Base-by-base conservation (phyloP, 2,888 invertebrate species). In the Diarsia dahlii region DNA sequence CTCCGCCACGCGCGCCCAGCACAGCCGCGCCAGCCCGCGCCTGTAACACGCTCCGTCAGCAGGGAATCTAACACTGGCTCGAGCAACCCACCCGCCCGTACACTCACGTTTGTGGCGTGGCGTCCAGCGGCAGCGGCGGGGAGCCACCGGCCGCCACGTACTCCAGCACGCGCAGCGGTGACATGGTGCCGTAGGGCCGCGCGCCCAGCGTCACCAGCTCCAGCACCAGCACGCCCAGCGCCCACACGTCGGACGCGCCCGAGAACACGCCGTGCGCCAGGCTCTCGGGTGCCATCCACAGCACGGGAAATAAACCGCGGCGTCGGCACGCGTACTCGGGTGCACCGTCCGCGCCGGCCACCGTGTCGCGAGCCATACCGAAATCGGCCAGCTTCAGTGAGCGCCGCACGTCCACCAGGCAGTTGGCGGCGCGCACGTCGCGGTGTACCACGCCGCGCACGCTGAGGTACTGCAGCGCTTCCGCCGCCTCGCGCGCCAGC, bases 281-380 rank as follows among this genome's bases (percentile, higher is more conserved):
- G 86, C 98, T 98, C 94, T 99, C 99, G 0, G 99, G 99, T 0
- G 99, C 98, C 99, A 99, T 99, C 99, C 99, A 99, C 80, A 98
- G 96, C 3, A 99, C 98, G 0, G 99, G 99, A 77, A 99, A 95
- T 97, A 98, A 97, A 87, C 98, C 98, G 93, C 98, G 98, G 50
- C 98, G 97, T 89, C 97, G 98, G 90, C 98, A 98, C 82, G 97
- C 97, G 93, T 99, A 99, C 97, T 80, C 98, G 0, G 98, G 98
- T 98, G 98, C 98, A 23, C 87, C 84, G 46, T 82, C 84, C 56
- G 67, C 98, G 73, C 97, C 97, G 89, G 97, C 98, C 94, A 98
- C 98, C 98, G 98, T 98, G 28, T 98, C 79, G 10, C 99, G 97
- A 0, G 99, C 98, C 98, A 99, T 98, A 10, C 99, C 99, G 93